A percentile compares a stretch with the other conserved stretches of the same genome.
These are phyloP conservation scores for Mustela nigripes DNA, from an alignment of 2,113 vertebrate genomes.

Conservation along the genomic window DNA sequence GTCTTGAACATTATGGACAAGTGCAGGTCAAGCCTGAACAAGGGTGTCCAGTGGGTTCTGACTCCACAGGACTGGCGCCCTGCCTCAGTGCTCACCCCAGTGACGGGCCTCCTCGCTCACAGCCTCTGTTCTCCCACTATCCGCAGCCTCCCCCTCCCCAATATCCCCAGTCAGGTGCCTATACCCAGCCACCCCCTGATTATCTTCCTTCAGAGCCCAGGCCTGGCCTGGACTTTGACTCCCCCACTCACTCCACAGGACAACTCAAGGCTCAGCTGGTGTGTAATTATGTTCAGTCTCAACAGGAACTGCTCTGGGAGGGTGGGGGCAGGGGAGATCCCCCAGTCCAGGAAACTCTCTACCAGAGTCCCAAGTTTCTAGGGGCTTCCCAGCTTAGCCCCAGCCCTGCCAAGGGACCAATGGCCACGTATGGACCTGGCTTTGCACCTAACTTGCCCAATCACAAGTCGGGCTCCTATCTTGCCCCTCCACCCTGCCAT, in stretches of 20 bases:
- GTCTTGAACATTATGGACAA: slow-evolving; percentile 81
- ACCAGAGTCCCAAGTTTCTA: slow-evolving; percentile 83
- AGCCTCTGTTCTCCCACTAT: slow-evolving; percentile 76
- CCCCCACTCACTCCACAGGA: slow-evolving; percentile 89
- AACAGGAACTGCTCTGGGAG: slow-evolving; percentile 97
- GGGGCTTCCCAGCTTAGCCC: slow-evolving; percentile 73
- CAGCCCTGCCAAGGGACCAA: slow-evolving; percentile 67
- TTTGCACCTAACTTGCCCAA: slow-evolving; percentile 65
- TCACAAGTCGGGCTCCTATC: slow-evolving; percentile 69
- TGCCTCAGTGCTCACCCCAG: slow-evolving; percentile 88
- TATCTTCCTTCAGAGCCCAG: slow-evolving; percentile 73
- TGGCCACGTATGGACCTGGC: slow-evolving; percentile 83
- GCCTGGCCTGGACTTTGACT: slow-evolving; percentile 82
- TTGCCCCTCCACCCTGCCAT: slow-evolving; percentile 34
- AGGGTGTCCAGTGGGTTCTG: slow-evolving; percentile 89
- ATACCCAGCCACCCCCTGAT: slow-evolving; percentile 61
- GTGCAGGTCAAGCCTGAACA: slow-evolving; percentile 95
- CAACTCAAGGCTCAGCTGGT: slow-evolving; percentile 97
- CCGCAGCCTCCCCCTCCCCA: slow-evolving; percentile 72
- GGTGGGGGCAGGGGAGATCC: slow-evolving; percentile 80
- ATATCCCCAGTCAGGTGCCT: slow-evolving; percentile 71
- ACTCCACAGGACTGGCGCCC: slow-evolving; percentile 86
- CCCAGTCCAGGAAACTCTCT: slow-evolving; percentile 82
- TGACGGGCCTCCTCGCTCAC: slow-evolving; percentile 63
- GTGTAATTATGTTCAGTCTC: slow-evolving; percentile 96